Percentiles rank a stretch among this genome's conserved stretches.
These are phyloP conservation scores for Mionectes macconnelli DNA, from an alignment of 2,113 vertebrate species.

Conservation along the genomic window DNA sequence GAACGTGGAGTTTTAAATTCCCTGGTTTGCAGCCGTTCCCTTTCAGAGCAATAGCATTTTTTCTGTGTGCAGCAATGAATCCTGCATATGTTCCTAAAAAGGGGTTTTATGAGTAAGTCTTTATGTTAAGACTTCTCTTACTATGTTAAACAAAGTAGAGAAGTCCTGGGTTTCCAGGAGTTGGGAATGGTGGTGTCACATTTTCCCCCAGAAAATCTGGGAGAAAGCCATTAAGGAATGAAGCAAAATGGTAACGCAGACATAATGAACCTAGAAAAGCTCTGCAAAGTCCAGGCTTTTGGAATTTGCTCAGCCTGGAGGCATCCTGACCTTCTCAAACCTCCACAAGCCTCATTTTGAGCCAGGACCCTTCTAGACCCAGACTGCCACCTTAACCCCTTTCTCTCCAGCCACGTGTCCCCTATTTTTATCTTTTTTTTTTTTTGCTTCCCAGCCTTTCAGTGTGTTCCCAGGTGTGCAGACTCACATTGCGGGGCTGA, in stretches of 20 bases:
- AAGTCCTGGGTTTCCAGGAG: accelerated
- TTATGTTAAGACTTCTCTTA: neutral
- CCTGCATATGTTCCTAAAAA: neutral
- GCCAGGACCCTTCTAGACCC: neutral
- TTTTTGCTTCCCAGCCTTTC: neutral
- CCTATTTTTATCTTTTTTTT: neutral
- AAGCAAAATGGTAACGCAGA: neutral
- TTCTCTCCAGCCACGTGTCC: neutral
- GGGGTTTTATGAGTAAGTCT: neutral
- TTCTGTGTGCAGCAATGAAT: neutral
- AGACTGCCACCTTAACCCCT: neutral
- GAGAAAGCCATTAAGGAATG: neutral
- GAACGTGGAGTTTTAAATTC: neutral
- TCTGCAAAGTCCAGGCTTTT: neutral
- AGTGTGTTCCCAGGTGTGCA: neutral
- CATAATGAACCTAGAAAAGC: neutral
- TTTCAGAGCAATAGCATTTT: neutral
- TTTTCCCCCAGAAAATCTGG: neutral
- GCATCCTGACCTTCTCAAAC: neutral
- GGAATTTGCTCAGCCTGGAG: neutral
- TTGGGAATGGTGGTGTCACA: neutral
- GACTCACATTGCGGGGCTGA: neutral
- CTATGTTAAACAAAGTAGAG: neutral
- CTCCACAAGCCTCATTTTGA: neutral
- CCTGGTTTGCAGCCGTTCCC: neutral